A percentile compares a stretch with the other conserved stretches of the same genome.
Evolutionary conservation across 1,140 invertebrate species (phyloP).

Genomic region (Onthophagus taurus): DNA sequence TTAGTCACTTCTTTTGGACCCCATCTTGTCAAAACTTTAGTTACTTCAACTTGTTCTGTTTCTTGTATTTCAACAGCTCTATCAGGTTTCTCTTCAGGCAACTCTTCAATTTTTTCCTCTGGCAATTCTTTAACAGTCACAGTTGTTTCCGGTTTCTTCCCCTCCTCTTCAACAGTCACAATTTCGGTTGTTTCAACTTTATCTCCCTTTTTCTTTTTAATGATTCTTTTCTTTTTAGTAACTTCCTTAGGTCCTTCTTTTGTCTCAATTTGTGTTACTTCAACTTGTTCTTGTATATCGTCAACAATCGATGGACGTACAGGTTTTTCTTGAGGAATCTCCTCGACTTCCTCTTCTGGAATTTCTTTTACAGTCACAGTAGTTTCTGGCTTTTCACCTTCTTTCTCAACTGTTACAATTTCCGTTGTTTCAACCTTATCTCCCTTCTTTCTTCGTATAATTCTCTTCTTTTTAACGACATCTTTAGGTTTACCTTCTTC

Average conservation of each 20-base stretch:
- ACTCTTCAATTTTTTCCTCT: slow-evolving; percentile 21
- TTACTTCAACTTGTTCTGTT: slow-evolving; percentile 16
- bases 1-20: slow-evolving; percentile 9
- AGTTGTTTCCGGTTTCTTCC: slow-evolving; percentile 25
- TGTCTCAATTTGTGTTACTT: slow-evolving; percentile 13
- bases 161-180: slow-evolving; percentile 26
- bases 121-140: slow-evolving; percentile 28
- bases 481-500: slow-evolving; percentile 25
- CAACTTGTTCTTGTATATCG: slow-evolving; percentile 12
- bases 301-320: slow-evolving; percentile 5
- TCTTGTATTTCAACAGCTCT: slow-evolving; percentile 8
- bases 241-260: slow-evolving; percentile 25
- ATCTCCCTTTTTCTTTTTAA: slow-evolving; percentile 25
- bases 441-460: slow-evolving; percentile 26
- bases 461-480: slow-evolving; percentile 23
- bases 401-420: slow-evolving; percentile 28
- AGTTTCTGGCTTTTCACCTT: slow-evolving; percentile 25
- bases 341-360: slow-evolving; percentile 20
- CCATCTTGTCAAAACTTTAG: slow-evolving; percentile 14
- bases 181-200: slow-evolving; percentile 28
- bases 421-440: slow-evolving; percentile 25
- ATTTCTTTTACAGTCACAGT: slow-evolving; percentile 26
- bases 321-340: slow-evolving; percentile 18
- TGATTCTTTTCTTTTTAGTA: slow-evolving; percentile 23
- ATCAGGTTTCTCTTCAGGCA: slow-evolving; percentile 2